These are phyloP conservation scores for Brienomyrus brachyistius DNA, from an alignment of 2,113 vertebrate species.

Conservation along the genomic window DNA sequence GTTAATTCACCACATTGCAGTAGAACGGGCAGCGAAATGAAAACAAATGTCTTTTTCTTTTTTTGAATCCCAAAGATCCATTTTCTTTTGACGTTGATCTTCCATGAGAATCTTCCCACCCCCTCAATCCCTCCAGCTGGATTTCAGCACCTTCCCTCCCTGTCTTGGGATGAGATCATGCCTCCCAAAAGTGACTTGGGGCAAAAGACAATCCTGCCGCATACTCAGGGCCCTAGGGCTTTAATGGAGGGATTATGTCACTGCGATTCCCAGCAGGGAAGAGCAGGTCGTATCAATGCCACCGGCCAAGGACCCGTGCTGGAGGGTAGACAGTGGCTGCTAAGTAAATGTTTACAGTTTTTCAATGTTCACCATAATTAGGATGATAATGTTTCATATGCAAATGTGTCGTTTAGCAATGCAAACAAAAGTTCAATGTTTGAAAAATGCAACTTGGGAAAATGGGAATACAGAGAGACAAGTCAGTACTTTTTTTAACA, in stretches of 20 bases:
- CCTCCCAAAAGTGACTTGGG: neutral
- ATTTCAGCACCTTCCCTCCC: neutral
- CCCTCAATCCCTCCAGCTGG: neutral
- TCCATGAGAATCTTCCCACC: neutral
- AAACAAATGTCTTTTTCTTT: neutral
- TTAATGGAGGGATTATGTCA: slow-evolving; percentile 2
- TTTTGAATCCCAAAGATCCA: neutral
- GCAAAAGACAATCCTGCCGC: slow-evolving; percentile 6
- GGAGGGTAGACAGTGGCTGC: neutral
- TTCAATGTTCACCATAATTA: neutral
- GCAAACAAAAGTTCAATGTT: neutral
- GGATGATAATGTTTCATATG: neutral
- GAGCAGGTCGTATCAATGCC: neutral
- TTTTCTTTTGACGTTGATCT: neutral
- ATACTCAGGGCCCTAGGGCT: neutral
- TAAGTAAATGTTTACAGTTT: neutral
- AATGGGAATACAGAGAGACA: neutral
- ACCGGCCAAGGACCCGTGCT: neutral
- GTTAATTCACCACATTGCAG: neutral
- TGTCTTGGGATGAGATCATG: slow-evolving; percentile 11
- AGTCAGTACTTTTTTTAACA: neutral
- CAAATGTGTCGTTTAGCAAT: neutral
- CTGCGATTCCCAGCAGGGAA: neutral
- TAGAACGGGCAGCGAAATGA: neutral
- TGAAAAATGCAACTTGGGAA: neutral